These are phyloP conservation scores for Mesocentrotus franciscanus DNA, from an alignment of 53 echinoderm and acorn worm genomes.

Conservation along the genomic window DNA sequence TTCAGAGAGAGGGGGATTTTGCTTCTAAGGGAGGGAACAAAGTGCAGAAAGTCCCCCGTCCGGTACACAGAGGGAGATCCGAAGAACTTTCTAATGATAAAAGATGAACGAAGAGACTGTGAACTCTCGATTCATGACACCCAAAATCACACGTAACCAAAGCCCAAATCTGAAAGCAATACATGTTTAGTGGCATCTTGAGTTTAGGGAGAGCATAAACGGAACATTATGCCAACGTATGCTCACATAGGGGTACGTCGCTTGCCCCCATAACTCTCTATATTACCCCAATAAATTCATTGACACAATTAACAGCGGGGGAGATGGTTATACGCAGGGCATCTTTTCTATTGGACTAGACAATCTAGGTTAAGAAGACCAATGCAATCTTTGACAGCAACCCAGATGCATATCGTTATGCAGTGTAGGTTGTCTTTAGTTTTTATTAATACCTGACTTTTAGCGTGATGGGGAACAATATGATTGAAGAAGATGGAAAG, in stretches of 20 bases:
- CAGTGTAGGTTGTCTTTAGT: slow-evolving; percentile 9
- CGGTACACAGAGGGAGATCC: slow-evolving; percentile 29
- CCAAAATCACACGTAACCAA: slow-evolving; percentile 49
- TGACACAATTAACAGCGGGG: slow-evolving; percentile 56
- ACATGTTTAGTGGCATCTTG: slow-evolving; percentile 14
- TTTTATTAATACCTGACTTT: slow-evolving; percentile 42
- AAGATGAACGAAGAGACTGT: slow-evolving; percentile 40
- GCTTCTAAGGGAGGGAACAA: neutral
- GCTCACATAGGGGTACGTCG: slow-evolving; percentile 10
- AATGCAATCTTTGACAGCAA: neutral
- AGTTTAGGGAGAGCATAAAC: neutral
- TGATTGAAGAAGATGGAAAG: slow-evolving; percentile 23
- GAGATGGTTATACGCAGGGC: neutral
- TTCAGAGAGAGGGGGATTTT: neutral
- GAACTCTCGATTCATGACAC: slow-evolving; percentile 51
- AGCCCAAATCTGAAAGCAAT: slow-evolving; percentile 19
- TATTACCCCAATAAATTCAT: slow-evolving; percentile 47
- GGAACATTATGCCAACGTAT: slow-evolving; percentile 34
- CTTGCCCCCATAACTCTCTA: slow-evolving; percentile 45
- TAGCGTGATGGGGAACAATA: neutral
- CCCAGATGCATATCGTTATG: slow-evolving; percentile 54
- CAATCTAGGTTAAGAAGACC: slow-evolving; percentile 59
- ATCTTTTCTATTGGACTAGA: slow-evolving; percentile 17
- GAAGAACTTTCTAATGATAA: slow-evolving; percentile 30
- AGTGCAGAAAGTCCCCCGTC: slow-evolving; percentile 40